phyloP scores from a whole-genome alignment of 2,888 invertebrate genomes.

The Fragum sueziense region DNA sequence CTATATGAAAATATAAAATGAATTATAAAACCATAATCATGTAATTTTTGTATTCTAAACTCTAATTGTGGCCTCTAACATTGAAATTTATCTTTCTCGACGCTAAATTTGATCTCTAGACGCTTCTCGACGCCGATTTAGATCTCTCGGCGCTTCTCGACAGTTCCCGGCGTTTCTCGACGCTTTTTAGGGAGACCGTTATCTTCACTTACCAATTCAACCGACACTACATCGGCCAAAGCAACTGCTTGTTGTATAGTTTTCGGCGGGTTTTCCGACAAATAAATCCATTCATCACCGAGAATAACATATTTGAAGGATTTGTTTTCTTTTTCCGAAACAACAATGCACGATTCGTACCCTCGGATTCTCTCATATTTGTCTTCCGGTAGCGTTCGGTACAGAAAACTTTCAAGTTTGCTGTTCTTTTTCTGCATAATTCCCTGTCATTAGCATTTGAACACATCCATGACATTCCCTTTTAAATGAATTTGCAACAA shows the following conservation, averaged over 20 bases:
- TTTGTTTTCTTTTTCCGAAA: slow-evolving; percentile 80
- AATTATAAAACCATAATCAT: too few relatives aligned
- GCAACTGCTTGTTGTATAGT: slow-evolving; percentile 74
- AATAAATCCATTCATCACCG: slow-evolving; percentile 80
- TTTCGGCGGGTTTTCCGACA: slow-evolving; percentile 81
- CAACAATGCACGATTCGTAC: slow-evolving; percentile 80
- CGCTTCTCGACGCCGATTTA: too few relatives aligned
- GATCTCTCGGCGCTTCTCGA: too few relatives aligned
- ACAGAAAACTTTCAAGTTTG: slow-evolving; percentile 81
- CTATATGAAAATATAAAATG: too few relatives aligned
- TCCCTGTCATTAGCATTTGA: slow-evolving; percentile 1
- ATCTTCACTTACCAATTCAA: slow-evolving; percentile 77
- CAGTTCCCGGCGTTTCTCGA: too few relatives aligned
- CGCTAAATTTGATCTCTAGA: too few relatives aligned
- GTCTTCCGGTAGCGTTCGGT: slow-evolving; percentile 76
- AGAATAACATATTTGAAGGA: slow-evolving; percentile 80
- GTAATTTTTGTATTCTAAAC: too few relatives aligned
- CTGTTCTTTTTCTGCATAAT: slow-evolving; percentile 77
- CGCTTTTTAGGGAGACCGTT: too few relatives aligned
- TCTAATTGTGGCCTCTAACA: too few relatives aligned
- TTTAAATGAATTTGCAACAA: not conserved
- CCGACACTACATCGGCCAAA: slow-evolving; percentile 76
- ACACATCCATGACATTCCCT: not conserved
- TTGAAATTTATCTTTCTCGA: too few relatives aligned
- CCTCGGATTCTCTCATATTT: slow-evolving; percentile 78